Conservation (phyloP, 1,140 invertebrate genomes). For the Brachystomella parvula region DNA sequence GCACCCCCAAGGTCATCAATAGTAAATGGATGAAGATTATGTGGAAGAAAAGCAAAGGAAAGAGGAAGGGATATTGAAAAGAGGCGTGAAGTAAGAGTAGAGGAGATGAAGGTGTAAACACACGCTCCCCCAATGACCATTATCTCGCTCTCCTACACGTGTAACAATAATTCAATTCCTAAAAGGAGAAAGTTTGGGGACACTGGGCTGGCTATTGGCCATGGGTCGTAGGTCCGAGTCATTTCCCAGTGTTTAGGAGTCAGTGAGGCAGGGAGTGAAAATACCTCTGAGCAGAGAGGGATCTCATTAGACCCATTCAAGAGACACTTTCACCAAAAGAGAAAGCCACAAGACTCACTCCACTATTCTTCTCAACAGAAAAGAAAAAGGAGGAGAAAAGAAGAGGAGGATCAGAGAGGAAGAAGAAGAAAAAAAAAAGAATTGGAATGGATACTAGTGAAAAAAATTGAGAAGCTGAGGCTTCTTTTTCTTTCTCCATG, state of each 20-base stretch:
- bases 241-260: neutral
- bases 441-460: neutral
- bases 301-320: conserved; percentile 9
- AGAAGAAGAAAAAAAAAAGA: neutral
- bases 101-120: neutral
- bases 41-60: neutral
- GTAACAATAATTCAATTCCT: conserved; percentile 6
- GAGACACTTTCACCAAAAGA: neutral
- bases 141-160: conserved; percentile 12
- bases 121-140: conserved; percentile 8
- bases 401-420: neutral
- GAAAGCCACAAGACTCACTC: neutral
- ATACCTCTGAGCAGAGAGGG: neutral
- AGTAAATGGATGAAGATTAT: neutral
- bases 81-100: neutral
- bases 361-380: neutral
- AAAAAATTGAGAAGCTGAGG: too few relatives aligned
- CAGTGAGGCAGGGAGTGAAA: neutral
- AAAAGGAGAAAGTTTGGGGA: neutral
- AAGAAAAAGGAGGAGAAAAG: neutral
- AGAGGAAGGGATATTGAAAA: neutral
- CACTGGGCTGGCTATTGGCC: neutral
- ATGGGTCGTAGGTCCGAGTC: neutral
- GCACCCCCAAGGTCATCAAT: neutral
- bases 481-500: neutral